phyloP scores from a whole-genome alignment of 2,888 invertebrate genomes.

The Flexamia atlantica region DNA sequence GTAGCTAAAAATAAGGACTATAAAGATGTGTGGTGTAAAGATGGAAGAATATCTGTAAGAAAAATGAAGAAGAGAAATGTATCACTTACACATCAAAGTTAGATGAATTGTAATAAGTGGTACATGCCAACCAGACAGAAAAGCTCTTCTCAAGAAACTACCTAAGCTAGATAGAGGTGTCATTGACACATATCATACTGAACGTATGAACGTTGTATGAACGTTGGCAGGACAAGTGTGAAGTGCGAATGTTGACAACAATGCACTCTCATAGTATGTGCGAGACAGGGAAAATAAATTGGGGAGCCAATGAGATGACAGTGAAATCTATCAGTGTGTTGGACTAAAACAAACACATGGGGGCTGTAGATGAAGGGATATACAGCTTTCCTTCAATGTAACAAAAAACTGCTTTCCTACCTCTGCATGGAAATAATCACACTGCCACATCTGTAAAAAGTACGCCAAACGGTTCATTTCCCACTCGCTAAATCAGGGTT shows the following conservation, averaged over 20 bases:
- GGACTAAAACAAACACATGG: conserved; percentile 21
- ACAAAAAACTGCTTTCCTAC: conserved; percentile 59
- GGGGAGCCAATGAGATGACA: not conserved
- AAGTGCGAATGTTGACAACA: not conserved
- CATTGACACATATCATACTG: not conserved
- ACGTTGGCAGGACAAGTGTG: conserved; percentile 5
- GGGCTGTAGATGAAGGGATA: conserved; percentile 15
- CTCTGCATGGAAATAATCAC: too few relatives aligned
- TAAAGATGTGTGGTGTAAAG: conserved; percentile 1
- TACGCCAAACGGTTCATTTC: too few relatives aligned
- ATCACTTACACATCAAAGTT: not conserved
- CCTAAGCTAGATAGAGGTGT: not conserved
- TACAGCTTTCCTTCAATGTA: conserved; percentile 26
- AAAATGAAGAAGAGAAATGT: not conserved
- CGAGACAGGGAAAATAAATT: not conserved
- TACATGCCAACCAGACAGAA: not conserved
- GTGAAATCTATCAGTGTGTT: not conserved
- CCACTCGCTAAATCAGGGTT: too few relatives aligned
- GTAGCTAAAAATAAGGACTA: not conserved
- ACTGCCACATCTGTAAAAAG: too few relatives aligned
- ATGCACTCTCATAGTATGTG: conserved; percentile 1
- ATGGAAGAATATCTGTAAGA: conserved; percentile 1
- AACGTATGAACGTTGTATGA: conserved; percentile 7
- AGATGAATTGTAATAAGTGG: not conserved
- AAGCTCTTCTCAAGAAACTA: not conserved